Conservation (phyloP, 2,113 vertebrate species). For the Xiphias gladius region DNA sequence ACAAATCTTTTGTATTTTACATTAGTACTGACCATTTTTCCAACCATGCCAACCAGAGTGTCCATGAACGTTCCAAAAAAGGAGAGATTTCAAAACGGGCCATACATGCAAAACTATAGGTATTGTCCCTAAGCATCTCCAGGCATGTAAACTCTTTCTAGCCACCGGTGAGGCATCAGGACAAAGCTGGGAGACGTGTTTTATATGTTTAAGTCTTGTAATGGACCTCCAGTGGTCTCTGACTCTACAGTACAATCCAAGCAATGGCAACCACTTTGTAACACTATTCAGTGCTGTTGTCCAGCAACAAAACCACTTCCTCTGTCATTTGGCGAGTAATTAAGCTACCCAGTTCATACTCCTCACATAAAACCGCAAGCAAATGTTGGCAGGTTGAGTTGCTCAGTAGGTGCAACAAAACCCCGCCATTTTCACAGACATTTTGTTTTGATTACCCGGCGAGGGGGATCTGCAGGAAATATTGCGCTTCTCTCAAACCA, state of each 20-base stretch:
- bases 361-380: constrained; percentile 17
- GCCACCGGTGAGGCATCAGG: constrained; percentile 13
- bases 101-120: not conserved
- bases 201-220: not conserved
- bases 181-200: not conserved
- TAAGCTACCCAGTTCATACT: constrained; percentile 23
- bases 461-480: constrained; percentile 26
- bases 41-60: not conserved
- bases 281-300: not conserved
- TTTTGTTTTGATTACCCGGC: constrained; percentile 58
- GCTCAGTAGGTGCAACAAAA: constrained; percentile 42
- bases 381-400: constrained; percentile 14
- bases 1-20: not conserved
- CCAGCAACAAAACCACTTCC: constrained; percentile 35
- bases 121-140: not conserved
- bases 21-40: not conserved
- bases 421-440: constrained; percentile 32
- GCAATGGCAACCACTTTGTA: constrained; percentile 1
- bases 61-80: not conserved
- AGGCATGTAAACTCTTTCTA: not conserved
- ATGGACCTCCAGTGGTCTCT: constrained; percentile 26
- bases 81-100: not conserved
- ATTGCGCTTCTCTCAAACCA: constrained; percentile 37
- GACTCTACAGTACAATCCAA: constrained; percentile 6
- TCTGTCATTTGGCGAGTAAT: constrained; percentile 12